Evolutionary conservation across 2,113 vertebrate genomes (phyloP).

Genomic region (Dryoscopus gambensis): DNA sequence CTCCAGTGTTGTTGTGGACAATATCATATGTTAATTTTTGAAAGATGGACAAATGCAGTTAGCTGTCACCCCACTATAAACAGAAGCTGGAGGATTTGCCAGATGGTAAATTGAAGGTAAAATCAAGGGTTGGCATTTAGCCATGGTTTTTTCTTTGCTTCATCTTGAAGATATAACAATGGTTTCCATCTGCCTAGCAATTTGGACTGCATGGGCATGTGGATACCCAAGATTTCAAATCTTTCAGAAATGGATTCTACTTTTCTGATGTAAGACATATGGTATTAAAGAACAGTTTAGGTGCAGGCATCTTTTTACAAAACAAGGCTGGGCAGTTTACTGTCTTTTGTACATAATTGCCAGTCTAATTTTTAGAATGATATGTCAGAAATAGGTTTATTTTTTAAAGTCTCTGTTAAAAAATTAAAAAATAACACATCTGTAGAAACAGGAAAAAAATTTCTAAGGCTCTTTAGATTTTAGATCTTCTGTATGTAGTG

Average conservation of each 20-base stretch:
- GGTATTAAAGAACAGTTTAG: background rate
- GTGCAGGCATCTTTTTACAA: background rate
- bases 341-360: background rate
- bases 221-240: background rate
- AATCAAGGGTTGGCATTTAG: background rate
- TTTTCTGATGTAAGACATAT: background rate
- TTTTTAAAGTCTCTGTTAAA: background rate
- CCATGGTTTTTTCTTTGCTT: background rate
- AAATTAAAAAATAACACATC: background rate
- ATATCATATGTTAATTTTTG: background rate
- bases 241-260: background rate
- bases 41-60: background rate
- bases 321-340: background rate
- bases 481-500: background rate
- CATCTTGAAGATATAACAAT: background rate
- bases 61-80: background rate
- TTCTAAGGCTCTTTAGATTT: background rate
- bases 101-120: conserved; percentile 10
- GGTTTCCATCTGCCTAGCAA: background rate
- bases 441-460: background rate
- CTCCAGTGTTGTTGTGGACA: background rate
- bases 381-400: background rate
- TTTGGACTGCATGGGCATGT: background rate
- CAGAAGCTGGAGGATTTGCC: background rate
- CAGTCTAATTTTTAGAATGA: background rate